Conservation (phyloP, 2,888 invertebrate species). For the Caenorhabditis wallacei region DNA sequence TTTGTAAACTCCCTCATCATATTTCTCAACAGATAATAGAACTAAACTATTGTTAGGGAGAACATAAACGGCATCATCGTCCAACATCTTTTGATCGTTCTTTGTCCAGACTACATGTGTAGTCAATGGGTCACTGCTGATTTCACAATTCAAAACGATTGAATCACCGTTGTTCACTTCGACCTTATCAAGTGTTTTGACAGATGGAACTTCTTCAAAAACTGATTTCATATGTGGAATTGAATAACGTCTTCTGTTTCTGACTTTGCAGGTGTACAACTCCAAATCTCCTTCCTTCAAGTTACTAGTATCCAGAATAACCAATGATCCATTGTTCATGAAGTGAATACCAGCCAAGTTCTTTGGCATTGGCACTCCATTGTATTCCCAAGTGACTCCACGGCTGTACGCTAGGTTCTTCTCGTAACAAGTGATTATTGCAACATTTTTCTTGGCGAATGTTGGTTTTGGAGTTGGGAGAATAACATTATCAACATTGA, state of each 20-base stretch:
- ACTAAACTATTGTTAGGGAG: constrained; percentile 72
- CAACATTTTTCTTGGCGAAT: constrained; percentile 53
- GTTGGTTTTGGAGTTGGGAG: constrained; percentile 33
- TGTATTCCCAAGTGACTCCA: constrained; percentile 74
- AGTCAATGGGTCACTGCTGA: constrained; percentile 69
- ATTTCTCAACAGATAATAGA: constrained; percentile 57
- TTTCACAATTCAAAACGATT: constrained; percentile 65
- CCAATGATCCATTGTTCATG: constrained; percentile 84
- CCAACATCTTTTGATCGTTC: constrained; percentile 66
- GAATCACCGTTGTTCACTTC: constrained; percentile 57
- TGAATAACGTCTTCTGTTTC: constrained; percentile 68
- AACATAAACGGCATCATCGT: constrained; percentile 66
- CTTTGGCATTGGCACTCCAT: constrained; percentile 78
- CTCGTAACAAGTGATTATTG: constrained; percentile 70
- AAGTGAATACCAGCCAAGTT: constrained; percentile 83
- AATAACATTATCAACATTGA: constrained; percentile 44
- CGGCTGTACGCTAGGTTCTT: constrained; percentile 75
- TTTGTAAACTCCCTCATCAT: constrained; percentile 77
- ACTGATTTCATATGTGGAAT: constrained; percentile 59
- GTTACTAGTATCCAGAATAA: constrained; percentile 74
- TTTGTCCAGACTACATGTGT: constrained; percentile 73
- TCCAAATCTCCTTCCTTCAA: constrained; percentile 73
- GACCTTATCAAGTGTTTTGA: constrained; percentile 58
- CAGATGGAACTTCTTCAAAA: constrained; percentile 64
- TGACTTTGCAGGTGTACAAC: constrained; percentile 76